Percentiles rank a stretch among this genome's conserved stretches.
phyloP scores from a whole-genome alignment of 2,888 invertebrate species.

The Athetis lepigone region DNA sequence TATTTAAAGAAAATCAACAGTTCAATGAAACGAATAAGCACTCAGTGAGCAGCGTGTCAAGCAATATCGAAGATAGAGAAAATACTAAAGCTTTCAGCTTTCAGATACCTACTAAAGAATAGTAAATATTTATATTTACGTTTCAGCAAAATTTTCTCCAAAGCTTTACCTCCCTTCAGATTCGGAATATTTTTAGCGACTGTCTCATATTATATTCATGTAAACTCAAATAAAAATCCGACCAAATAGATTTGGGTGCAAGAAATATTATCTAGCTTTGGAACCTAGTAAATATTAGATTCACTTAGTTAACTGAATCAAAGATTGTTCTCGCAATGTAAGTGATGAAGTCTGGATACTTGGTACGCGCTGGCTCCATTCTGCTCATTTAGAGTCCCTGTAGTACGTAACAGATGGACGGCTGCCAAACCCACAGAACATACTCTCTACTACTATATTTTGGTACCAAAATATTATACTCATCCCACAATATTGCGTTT shows the following conservation, averaged over 20 bases:
- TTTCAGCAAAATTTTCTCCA: constrained; percentile 27
- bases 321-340: constrained; percentile 28
- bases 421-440: constrained; percentile 75
- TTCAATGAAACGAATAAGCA: too few species aligned
- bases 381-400: constrained; percentile 49
- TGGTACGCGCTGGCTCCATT: constrained; percentile 28
- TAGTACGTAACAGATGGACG: constrained; percentile 77
- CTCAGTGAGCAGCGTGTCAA: too few species aligned
- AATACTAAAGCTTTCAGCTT: constrained; percentile 3
- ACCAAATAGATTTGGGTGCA: not conserved
- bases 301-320: constrained; percentile 25
- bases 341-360: constrained; percentile 33
- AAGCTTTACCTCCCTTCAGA: constrained; percentile 25
- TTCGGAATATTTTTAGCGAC: constrained; percentile 12
- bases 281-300: constrained; percentile 36
- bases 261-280: constrained; percentile 28
- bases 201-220: constrained; percentile 33
- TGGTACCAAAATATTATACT: constrained; percentile 69
- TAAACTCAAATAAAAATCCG: constrained; percentile 32
- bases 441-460: constrained; percentile 72
- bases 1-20: not conserved
- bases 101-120: not conserved
- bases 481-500: constrained; percentile 47
- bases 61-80: not conserved
- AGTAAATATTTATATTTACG: not conserved